Base-by-base conservation (phyloP, 2,888 invertebrate genomes). In the Amaurobius ferox region DNA sequence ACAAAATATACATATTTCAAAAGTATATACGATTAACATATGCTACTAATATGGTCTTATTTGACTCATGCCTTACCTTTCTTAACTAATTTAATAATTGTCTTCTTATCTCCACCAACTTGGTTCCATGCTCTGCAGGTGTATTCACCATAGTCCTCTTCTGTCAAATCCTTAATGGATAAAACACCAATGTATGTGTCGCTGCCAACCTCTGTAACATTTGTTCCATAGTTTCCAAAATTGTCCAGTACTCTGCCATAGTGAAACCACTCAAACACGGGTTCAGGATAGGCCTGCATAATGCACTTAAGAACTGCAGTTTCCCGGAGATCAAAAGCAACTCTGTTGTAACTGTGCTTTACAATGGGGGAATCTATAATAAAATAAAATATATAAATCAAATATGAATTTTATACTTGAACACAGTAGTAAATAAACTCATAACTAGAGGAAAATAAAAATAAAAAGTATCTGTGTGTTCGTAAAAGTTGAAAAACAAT, bases 231-330 rank as follows among this genome's bases (percentile, higher is more conserved):
- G 55, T 96, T 96, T 0, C 95, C 96, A 90, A 96, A 88, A 64
- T 88, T 88, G 29, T 89, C 89, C 6, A 90, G 72, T 1, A 85
- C 80, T 64, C 87, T 79, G 40, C 87, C 81, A 64, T 88, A 86
- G 66, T 78, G 79, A 55, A 48, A 95, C 97, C 97, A 98, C 90
- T 97, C 96, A 92, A 97, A 97, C 90, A 96, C 96, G 0, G 97
- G 97, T 90, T 96, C 95, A 0, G 97, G 97, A 91, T 96, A 97
- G 0, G 97, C 96, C 90, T 96, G 96, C 16, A 97, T 96, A 90
- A 95, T 94, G 91, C 97, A 97, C 0, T 95, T 94, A 28, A 98
- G 95, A 91, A 96, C 95, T 0, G 97, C 97, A 0, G 94, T 95
- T 91, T 97, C 97, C 86, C 94, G 93, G 5, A 95, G 91, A 90